Base-by-base conservation (phyloP, 2,888 invertebrate species). In the Augochlorella aurata region DNA sequence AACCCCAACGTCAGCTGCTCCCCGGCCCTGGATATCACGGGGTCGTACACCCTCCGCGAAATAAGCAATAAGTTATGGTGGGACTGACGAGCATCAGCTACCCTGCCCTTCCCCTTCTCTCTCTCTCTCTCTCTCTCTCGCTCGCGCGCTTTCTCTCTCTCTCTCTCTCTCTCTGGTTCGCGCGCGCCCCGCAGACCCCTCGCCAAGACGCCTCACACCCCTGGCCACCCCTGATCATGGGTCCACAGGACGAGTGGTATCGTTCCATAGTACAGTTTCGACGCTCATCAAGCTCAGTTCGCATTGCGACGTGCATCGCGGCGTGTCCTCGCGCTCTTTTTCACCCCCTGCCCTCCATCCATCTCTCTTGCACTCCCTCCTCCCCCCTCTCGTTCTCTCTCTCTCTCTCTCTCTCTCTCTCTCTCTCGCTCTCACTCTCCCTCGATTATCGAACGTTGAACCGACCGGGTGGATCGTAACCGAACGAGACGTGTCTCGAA, bases 41-140 rank as follows among this genome's bases (percentile, higher is more conserved):
- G 81, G 80, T 83, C 87, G 89, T 86, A 84, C 85, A 86, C 85
- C 86, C 63, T 88, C 85, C 88, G 90, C 88, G 89, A 92, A 91
- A 93, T 90, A 92, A 92, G 92, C 90, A 92, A 93, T 93, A 93
- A 93, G 92, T 92, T 91, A 93, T 90, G 90, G 86, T 85, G 88
- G 89, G 85, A 88, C 88, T 85, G 88, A 85, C 88, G 83, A 84
- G 63, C 63, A 63, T 63, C 38, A 4, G 61, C 61, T 38, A 81
- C 84, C 79, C 38, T 38, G 38, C 38, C 76, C 76, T 76, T 50
- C 82, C 69, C 47, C 50, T 65, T 50, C 18, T 85, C 84, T 81
- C 87, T 83, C 9, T 4, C 45, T 63, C 70, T 50, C 21, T 85
- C 85, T 80, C 87, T 86, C 63, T 9, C 38, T 38, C 63, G 8